Evolutionary conservation across 2,113 vertebrate species (phyloP).

Genomic region (Corydoras maculifer): DNA sequence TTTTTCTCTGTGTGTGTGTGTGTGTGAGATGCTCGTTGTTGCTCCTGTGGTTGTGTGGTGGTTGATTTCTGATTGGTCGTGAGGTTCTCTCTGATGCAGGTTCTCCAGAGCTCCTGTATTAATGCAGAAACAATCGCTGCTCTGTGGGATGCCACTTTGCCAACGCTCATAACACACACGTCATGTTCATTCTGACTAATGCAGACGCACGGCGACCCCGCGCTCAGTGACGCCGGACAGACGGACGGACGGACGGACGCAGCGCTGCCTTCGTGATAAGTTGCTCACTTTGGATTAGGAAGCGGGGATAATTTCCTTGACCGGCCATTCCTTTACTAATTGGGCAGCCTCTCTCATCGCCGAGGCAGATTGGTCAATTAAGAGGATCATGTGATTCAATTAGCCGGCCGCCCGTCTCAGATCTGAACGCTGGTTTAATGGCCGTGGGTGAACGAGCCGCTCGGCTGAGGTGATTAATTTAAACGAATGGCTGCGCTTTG

Average conservation of each 20-base stretch:
- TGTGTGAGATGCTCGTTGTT: too few species aligned
- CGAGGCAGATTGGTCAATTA: slow-evolving; percentile 70
- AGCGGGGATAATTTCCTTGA: slow-evolving; percentile 53
- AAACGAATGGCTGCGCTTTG: slow-evolving; percentile 26
- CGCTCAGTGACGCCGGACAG: not conserved
- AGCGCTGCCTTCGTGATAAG: slow-evolving; percentile 6
- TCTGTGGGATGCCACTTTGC: slow-evolving; percentile 34
- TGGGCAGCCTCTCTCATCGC: slow-evolving; percentile 65
- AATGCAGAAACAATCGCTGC: slow-evolving; percentile 39
- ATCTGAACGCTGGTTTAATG: slow-evolving; percentile 31
- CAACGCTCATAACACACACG: slow-evolving; percentile 13
- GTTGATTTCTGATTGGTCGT: too few species aligned
- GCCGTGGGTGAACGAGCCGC: slow-evolving; percentile 27
- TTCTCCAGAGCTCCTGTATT: slow-evolving; percentile 35
- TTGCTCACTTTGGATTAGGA: slow-evolving; percentile 48
- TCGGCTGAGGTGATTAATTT: slow-evolving; percentile 37
- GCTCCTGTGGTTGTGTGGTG: too few species aligned
- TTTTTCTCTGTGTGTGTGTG: too few species aligned
- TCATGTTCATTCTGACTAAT: not conserved
- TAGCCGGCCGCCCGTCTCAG: slow-evolving; percentile 50
- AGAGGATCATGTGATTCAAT: slow-evolving; percentile 65
- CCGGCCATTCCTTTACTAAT: slow-evolving; percentile 62
- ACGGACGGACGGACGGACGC: not conserved
- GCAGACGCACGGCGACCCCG: not conserved
- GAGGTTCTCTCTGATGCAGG: too few species aligned